These are phyloP conservation scores for Podarcis siculus DNA, from an alignment of 2,797 vertebrate genomes.

Conservation along the genomic window DNA sequence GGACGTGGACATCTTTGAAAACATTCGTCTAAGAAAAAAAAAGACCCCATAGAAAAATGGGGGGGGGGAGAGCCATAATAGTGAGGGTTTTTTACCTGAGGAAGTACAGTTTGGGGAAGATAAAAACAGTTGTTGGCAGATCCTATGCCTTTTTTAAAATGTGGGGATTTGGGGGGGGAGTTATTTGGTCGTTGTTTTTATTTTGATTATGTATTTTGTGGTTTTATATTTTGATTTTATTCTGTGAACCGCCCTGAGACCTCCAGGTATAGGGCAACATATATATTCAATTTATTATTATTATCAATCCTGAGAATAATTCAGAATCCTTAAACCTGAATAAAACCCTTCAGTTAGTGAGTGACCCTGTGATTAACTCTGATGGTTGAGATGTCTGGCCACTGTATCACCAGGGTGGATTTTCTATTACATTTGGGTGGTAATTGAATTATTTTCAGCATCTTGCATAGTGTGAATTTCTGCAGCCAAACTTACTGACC, in stretches of 20 bases:
- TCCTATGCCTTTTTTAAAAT: too few relatives aligned
- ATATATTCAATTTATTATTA: too few relatives aligned
- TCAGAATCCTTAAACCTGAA: not conserved
- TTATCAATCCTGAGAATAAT: not conserved
- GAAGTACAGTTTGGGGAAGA: not conserved
- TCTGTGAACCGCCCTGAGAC: too few relatives aligned
- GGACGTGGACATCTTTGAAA: slow-evolving; percentile 6
- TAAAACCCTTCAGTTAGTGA: not conserved
- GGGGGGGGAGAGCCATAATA: rapidly evolving
- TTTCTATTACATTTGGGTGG: not conserved
- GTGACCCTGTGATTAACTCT: not conserved
- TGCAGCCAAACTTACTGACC: not conserved
- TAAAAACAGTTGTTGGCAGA: slow-evolving; percentile 9
- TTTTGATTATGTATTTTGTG: too few relatives aligned
- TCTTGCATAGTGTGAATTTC: not conserved
- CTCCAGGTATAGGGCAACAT: too few relatives aligned
- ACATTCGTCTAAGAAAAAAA: not conserved
- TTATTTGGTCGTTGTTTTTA: too few relatives aligned
- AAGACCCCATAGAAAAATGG: rapidly evolving
- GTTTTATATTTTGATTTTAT: too few relatives aligned
- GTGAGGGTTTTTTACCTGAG: slow-evolving; percentile 3
- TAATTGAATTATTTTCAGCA: not conserved
- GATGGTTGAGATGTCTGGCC: not conserved
- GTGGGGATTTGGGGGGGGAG: too few relatives aligned
- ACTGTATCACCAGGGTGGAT: not conserved